Evolutionary conservation across 2,797 vertebrate genomes (phyloP).

Genomic region (Smutsia gigantea): DNA sequence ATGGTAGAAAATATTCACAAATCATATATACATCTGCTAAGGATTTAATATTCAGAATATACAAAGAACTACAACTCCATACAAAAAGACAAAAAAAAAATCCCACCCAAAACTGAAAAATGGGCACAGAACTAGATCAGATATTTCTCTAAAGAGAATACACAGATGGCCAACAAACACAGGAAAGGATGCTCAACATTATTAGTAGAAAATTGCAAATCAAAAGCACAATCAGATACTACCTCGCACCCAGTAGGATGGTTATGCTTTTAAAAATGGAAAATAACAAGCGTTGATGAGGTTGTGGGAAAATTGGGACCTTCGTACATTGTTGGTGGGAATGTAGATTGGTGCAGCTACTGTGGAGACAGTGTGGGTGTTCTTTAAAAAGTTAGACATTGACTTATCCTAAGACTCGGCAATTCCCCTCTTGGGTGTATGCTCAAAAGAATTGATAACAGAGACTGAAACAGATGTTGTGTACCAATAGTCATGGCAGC

Average conservation of each 20-base stretch:
- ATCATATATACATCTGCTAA: background rate
- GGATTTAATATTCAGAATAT: background rate
- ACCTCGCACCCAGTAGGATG: background rate
- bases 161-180: background rate
- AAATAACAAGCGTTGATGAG: background rate
- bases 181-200: background rate
- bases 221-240: background rate
- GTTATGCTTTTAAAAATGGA: too few relatives aligned
- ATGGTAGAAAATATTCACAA: background rate
- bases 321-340: background rate
- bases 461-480: too few relatives aligned
- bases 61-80: background rate
- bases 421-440: background rate
- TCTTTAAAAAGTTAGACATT: background rate
- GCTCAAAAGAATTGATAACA: too few relatives aligned
- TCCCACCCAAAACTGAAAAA: background rate
- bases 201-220: background rate
- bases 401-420: too few relatives aligned
- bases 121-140: background rate
- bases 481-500: too few relatives aligned
- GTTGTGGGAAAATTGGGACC: background rate
- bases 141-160: background rate
- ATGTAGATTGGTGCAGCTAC: background rate
- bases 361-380: background rate
- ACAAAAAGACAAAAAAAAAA: background rate